Base-by-base conservation (phyloP, 1,140 invertebrate species). In the Drosophila willistoni region DNA sequence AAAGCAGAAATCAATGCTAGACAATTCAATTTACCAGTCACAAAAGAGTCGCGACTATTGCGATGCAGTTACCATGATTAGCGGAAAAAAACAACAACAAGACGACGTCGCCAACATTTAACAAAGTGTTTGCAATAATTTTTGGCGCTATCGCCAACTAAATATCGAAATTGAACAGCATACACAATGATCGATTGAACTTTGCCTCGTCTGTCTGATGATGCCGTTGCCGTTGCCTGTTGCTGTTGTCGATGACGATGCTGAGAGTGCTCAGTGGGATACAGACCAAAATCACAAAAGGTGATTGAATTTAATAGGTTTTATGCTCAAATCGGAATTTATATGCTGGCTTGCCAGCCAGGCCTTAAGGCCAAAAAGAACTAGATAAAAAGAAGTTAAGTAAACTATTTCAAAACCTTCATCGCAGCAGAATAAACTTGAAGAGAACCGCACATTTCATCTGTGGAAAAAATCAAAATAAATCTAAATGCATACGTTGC, bases 81-180 rank as follows among this genome's bases (percentile, higher is more conserved):
- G 41, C 19, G 10, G 5, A 14, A 61, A 55, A 17, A 44, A 68
- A 22, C 17, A 51, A 51, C 44, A 19, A 22, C 44, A 51, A 22
- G 71, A 47, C 67, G 62, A 79, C 63, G 77, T 74, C 66, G 73
- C 72, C 63, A 63, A 79, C 81, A 84, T 84, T 89, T 87, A 87
- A 87, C 83, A 87, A 87, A 87, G 79, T 89, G 83, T 81, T 87
- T 87, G 83, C 83, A 84, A 87, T 87, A 87, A 87, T 87, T 87
- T 60, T 81, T 80, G 79, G 70, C 80, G 79, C 84, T 87, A 87
- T 87, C 83, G 77, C 73, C 72, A 22, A 70, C 83, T 86, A 87
- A 87, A 86, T 86, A 86, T 86, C 82, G 80, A 51, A 51, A 39
- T 10, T 19, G 9, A 22, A 82, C 80, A 79, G 75, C 75, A 57